These are phyloP conservation scores for Coenobita brevimanus DNA, from an alignment of 1,140 invertebrate species.

Conservation along the genomic window DNA sequence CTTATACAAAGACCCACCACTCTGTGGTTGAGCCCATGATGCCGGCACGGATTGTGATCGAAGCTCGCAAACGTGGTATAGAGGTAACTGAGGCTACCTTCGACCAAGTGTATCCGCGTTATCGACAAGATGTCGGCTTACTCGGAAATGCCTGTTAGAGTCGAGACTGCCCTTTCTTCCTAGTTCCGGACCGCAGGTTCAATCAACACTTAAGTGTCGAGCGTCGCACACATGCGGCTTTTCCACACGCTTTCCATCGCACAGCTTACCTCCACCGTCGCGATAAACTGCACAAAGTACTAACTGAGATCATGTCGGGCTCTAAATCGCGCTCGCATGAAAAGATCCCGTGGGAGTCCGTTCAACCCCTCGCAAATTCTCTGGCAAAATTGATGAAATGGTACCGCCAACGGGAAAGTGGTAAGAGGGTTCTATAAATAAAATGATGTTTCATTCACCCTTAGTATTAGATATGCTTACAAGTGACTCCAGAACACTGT, in stretches of 20 bases:
- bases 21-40: conserved; percentile 2
- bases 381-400: no score
- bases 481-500: no score
- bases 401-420: no score
- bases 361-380: no score
- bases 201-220: conserved; percentile 3
- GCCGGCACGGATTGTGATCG: not conserved
- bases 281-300: no score
- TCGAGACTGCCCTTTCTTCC: not conserved
- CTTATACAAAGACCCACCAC: not conserved
- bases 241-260: not conserved
- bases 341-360: no score
- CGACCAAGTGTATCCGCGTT: not conserved
- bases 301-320: no score
- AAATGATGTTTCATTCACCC: no score
- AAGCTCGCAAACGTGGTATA: not conserved
- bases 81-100: not conserved
- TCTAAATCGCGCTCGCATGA: no score
- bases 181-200: not conserved
- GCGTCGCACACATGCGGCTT: not conserved
- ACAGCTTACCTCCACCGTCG: no score
- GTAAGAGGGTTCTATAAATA: no score
- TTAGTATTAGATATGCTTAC: no score
- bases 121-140: not conserved
- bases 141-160: not conserved